A percentile compares a stretch with the other conserved stretches of the same genome.
Evolutionary conservation across 2,113 vertebrate genomes (phyloP).

Genomic region (Coracopsis vasa): DNA sequence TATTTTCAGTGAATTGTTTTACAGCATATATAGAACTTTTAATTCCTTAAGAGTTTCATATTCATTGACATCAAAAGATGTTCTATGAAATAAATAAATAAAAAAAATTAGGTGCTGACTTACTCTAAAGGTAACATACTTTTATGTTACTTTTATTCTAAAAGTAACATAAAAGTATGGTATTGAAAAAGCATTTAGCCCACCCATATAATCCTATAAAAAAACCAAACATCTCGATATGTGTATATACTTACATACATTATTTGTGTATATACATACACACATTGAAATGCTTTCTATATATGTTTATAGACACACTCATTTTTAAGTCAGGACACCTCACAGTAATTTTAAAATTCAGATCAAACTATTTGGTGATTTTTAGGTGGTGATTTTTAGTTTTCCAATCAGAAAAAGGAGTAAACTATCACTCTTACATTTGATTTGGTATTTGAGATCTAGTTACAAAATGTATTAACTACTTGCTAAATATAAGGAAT

Average conservation of each 20-base stretch:
- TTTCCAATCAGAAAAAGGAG: neutral
- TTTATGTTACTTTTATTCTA: neutral
- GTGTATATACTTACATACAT: neutral
- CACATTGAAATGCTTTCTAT: neutral
- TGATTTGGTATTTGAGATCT: neutral
- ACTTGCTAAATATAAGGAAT: neutral
- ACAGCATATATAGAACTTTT: neutral
- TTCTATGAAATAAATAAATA: neutral
- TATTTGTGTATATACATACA: neutral
- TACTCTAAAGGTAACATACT: neutral
- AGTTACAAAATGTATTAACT: neutral
- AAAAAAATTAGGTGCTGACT: neutral
- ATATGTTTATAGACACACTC: neutral
- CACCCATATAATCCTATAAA: neutral
- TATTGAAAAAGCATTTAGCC: neutral
- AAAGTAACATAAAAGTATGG: fast-evolving
- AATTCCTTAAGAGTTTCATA: neutral
- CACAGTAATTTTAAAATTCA: neutral
- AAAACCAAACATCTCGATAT: neutral
- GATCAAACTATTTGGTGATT: neutral
- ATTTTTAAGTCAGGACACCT: neutral
- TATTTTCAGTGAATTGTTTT: neutral
- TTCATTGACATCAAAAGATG: neutral
- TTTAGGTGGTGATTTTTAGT: neutral
- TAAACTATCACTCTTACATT: neutral